Evolutionary conservation across 1,140 invertebrate genomes (phyloP).

Genomic region (Lucilia cuprina): DNA sequence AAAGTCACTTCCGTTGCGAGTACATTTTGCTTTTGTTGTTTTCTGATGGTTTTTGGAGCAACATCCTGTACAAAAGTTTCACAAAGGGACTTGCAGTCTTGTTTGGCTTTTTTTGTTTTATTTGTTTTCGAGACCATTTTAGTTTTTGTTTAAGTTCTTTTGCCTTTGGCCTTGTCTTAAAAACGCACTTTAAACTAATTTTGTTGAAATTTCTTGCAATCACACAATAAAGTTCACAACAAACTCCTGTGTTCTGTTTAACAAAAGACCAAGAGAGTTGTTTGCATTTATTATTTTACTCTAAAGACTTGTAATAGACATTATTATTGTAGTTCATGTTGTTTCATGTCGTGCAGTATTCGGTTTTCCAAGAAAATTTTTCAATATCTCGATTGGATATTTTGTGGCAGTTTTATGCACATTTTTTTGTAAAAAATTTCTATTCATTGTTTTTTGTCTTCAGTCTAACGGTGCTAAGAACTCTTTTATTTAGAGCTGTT

Average conservation of each 20-base stretch:
- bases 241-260: background rate
- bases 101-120: background rate
- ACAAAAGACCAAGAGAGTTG: background rate
- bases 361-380: background rate
- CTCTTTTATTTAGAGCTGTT: too few relatives aligned
- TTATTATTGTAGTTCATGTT: conserved; percentile 5
- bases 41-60: background rate
- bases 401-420: conserved; percentile 15
- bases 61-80: background rate
- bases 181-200: background rate
- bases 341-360: background rate
- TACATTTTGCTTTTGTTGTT: background rate
- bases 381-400: conserved; percentile 20
- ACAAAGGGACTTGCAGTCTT: background rate
- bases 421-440: background rate
- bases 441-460: background rate
- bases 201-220: background rate
- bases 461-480: too few relatives aligned
- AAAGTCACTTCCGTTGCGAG: background rate
- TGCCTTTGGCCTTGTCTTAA: conserved; percentile 11
- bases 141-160: background rate
- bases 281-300: background rate
- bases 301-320: conserved; percentile 3
- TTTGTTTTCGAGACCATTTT: background rate
- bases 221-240: background rate